phyloP scores from a whole-genome alignment of 1,140 invertebrate species.

The Acromyrmex heyeri region DNA sequence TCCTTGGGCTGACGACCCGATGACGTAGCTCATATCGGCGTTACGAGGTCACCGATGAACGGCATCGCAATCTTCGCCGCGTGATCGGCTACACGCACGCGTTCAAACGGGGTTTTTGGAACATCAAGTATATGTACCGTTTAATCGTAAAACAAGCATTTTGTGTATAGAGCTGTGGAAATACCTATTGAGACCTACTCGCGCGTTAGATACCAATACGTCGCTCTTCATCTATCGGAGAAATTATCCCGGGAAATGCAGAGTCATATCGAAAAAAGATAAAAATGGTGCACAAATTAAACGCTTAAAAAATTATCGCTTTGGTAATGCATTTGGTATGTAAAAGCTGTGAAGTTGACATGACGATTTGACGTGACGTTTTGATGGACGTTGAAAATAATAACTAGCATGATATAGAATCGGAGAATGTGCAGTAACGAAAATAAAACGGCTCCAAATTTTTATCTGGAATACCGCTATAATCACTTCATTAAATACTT shows the following conservation, averaged over 20 bases:
- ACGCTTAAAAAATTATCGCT: constrained; percentile 8
- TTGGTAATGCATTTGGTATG: not conserved
- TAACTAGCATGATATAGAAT: not conserved
- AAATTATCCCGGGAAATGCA: not conserved
- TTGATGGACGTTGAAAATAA: constrained; percentile 20
- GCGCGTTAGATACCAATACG: not conserved
- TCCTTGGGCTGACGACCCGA: constrained; percentile 57
- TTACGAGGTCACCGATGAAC: constrained; percentile 61
- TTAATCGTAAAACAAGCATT: constrained; percentile 30
- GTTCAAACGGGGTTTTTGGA: constrained; percentile 52
- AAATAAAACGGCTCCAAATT: not conserved
- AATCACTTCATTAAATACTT: not conserved
- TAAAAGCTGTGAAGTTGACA: not conserved
- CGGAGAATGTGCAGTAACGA: not conserved
- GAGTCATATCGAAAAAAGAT: not conserved
- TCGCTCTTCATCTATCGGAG: not conserved
- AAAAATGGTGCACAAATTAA: not conserved
- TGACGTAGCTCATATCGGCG: constrained; percentile 55
- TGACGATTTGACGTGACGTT: constrained; percentile 7
- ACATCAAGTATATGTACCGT: constrained; percentile 37
- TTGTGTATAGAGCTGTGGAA: not conserved
- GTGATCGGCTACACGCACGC: constrained; percentile 38
- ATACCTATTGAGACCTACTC: not conserved
- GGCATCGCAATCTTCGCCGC: constrained; percentile 55
- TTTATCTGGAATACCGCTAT: not conserved